These are phyloP conservation scores for Sarcophaga caerulescens DNA, from an alignment of 2,888 invertebrate species.

Conservation along the genomic window DNA sequence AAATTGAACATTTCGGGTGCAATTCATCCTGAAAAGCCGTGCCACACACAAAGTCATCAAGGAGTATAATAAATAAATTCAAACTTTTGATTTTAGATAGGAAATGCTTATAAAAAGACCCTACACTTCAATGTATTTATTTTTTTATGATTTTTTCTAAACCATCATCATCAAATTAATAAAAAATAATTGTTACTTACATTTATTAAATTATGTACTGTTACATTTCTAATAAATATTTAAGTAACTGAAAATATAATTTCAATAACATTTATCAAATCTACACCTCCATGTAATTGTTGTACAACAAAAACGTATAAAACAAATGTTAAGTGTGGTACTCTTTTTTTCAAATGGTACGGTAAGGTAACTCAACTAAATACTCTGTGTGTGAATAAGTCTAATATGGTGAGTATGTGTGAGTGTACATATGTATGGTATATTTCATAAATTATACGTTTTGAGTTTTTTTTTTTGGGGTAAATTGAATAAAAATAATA, in stretches of 20 bases:
- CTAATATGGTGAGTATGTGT: not conserved
- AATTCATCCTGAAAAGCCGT: too few relatives aligned
- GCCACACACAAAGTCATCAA: too few relatives aligned
- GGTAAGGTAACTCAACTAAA: not conserved
- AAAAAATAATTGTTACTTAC: not conserved
- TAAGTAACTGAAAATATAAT: constrained; percentile 3
- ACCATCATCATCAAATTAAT: not conserved
- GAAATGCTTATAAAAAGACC: too few relatives aligned
- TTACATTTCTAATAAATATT: not conserved
- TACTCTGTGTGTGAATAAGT: constrained; percentile 12
- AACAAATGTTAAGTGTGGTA: not conserved
- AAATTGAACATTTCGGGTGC: too few relatives aligned
- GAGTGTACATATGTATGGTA: not conserved
- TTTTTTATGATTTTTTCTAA: not conserved
- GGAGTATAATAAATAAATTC: rapidly evolving
- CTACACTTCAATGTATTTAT: too few relatives aligned
- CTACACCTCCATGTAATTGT: not conserved
- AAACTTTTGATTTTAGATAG: too few relatives aligned
- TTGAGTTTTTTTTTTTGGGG: constrained; percentile 50
- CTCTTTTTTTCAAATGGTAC: not conserved
- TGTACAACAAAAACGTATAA: not conserved
- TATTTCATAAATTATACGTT: constrained; percentile 67
- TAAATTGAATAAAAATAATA: constrained; percentile 67
- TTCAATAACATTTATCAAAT: constrained; percentile 66
- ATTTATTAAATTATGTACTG: not conserved